These are phyloP conservation scores for Brachyhypopomus occidentalis DNA, from an alignment of 2,113 vertebrate genomes.

Conservation along the genomic window DNA sequence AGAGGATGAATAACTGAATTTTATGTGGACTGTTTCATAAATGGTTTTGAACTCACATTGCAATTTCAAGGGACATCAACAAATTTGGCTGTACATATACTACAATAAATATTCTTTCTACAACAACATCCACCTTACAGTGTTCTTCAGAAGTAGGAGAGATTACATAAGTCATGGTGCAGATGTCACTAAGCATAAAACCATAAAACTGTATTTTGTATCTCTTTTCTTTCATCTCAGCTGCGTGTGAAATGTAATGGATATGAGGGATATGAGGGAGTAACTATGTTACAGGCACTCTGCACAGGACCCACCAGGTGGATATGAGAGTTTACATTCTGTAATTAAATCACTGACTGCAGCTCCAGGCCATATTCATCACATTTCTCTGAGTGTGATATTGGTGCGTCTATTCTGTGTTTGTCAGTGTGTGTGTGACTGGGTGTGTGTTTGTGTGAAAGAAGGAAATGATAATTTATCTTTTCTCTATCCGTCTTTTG, in stretches of 20 bases:
- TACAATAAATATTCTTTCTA: too few species aligned
- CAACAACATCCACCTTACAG: neutral
- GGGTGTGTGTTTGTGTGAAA: neutral
- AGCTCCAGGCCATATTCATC: constrained; percentile 20
- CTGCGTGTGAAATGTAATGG: neutral
- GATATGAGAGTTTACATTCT: constrained; percentile 18
- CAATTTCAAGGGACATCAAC: too few species aligned
- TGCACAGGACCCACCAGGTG: constrained; percentile 8
- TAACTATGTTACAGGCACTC: constrained; percentile 11
- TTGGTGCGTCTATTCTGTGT: constrained; percentile 26
- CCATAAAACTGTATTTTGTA: neutral
- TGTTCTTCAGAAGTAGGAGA: neutral
- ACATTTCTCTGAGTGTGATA: constrained; percentile 39
- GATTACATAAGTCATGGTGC: too few species aligned
- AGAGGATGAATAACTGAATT: too few species aligned
- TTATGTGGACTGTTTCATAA: too few species aligned
- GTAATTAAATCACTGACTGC: constrained; percentile 33
- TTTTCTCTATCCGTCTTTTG: neutral
- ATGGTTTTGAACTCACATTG: too few species aligned
- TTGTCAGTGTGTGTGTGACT: neutral
- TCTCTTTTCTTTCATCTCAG: neutral
- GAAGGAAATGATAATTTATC: neutral
- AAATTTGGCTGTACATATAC: too few species aligned
- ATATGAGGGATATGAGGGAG: neutral
- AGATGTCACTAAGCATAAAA: neutral